These are phyloP conservation scores for Tethea ocularis DNA, from an alignment of 2,888 invertebrate species.

Conservation along the genomic window DNA sequence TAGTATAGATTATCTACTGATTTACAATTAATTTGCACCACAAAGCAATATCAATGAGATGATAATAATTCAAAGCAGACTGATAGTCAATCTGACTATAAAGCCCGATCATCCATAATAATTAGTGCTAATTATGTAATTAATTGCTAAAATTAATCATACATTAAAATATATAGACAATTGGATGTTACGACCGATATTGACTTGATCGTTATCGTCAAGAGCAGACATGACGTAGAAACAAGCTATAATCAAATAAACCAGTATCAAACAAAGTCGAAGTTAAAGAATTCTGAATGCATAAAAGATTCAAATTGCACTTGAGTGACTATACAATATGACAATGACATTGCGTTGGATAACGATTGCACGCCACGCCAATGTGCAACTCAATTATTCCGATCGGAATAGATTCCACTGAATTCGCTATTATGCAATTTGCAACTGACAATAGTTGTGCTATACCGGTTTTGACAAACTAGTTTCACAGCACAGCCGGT, in stretches of 20 bases:
- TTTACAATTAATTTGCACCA: not conserved
- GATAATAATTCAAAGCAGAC: no score
- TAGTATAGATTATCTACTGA: no score
- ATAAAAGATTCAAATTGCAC: slow-evolving; percentile 2
- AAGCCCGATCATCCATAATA: no score
- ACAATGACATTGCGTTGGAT: not conserved
- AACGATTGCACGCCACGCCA: not conserved
- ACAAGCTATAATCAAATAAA: not conserved
- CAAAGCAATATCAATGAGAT: no score
- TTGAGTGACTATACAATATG: not conserved
- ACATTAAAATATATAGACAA: no score
- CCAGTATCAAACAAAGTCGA: not conserved
- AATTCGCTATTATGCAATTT: slow-evolving; percentile 1
- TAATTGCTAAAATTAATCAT: no score
- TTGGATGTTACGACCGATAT: no score
- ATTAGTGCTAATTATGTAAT: no score
- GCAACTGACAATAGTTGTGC: not conserved
- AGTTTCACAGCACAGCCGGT: not conserved
- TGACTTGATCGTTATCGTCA: not conserved
- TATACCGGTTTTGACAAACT: not conserved
- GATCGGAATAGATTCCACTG: not conserved
- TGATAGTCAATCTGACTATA: no score
- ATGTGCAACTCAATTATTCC: slow-evolving; percentile 1
- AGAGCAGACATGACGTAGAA: not conserved
- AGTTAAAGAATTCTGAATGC: not conserved